Evolutionary conservation across 2,797 vertebrate genomes (phyloP).

Genomic region (Amblyopsis hoosieri): DNA sequence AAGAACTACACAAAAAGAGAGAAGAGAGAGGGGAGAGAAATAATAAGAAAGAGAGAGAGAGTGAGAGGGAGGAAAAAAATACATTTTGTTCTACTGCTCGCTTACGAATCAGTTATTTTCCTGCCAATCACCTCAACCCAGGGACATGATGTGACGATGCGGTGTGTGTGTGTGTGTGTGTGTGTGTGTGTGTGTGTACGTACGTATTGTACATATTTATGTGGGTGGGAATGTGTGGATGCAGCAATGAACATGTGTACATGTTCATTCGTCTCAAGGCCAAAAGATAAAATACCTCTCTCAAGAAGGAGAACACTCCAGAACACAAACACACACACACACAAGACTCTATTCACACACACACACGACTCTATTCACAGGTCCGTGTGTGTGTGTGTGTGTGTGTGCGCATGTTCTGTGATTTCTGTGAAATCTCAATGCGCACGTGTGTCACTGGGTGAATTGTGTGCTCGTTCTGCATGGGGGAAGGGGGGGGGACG

Average conservation of each 20-base stretch:
- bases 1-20: no score
- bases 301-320: slow-evolving; percentile 48
- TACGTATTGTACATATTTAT: slow-evolving; percentile 42
- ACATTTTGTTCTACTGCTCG: slow-evolving; percentile 44
- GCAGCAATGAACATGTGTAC: slow-evolving; percentile 54
- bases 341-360: slow-evolving; percentile 38
- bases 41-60: slow-evolving; percentile 38
- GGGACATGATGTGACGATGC: slow-evolving; percentile 55
- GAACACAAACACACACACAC: slow-evolving; percentile 19
- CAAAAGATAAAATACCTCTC: slow-evolving; percentile 62
- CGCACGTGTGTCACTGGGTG: neutral
- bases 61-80: slow-evolving; percentile 42
- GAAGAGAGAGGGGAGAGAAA: slow-evolving; percentile 20
- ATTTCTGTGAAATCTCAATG: neutral
- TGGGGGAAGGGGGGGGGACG: no score
- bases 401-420: neutral
- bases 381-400: no score
- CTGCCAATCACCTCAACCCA: slow-evolving; percentile 58
- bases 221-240: slow-evolving; percentile 51
- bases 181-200: neutral
- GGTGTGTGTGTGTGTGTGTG: slow-evolving; percentile 2
- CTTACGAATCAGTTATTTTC: slow-evolving; percentile 51
- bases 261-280: slow-evolving; percentile 68
- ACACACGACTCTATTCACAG: slow-evolving; percentile 40
- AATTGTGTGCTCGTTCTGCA: slow-evolving; percentile 9